These are phyloP conservation scores for Meloe dianella DNA, from an alignment of 2,888 invertebrate genomes.

Conservation along the genomic window DNA sequence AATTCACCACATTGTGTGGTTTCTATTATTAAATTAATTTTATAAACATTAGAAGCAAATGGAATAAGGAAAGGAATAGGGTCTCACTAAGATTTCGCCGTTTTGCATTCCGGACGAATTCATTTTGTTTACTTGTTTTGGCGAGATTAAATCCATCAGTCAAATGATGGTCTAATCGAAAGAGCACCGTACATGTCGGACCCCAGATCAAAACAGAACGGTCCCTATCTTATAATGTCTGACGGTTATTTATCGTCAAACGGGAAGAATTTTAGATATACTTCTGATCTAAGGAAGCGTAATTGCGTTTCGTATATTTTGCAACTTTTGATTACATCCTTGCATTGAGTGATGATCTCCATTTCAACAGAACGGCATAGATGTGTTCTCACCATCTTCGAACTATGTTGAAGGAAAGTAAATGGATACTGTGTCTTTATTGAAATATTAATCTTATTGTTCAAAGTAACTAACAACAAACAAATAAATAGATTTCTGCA, in stretches of 20 bases:
- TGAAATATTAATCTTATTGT: not conserved
- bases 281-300: slow-evolving; percentile 39
- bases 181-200: not conserved
- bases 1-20: not conserved
- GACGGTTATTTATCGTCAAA: slow-evolving; percentile 37
- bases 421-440: not conserved
- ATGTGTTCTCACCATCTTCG: not conserved
- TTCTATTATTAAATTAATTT: not conserved
- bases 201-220: slow-evolving; percentile 17
- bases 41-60: too few relatives aligned
- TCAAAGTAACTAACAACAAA: too few relatives aligned
- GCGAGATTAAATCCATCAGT: slow-evolving; percentile 42
- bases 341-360: not conserved
- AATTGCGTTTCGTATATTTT: slow-evolving; percentile 51
- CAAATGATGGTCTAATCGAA: slow-evolving; percentile 40
- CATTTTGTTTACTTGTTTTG: slow-evolving; percentile 37
- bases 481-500: too few relatives aligned
- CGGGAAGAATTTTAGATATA: slow-evolving; percentile 37
- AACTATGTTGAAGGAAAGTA: not conserved
- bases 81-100: not conserved
- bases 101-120: slow-evolving; percentile 1
- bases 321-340: slow-evolving; percentile 32
- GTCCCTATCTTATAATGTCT: slow-evolving; percentile 9
- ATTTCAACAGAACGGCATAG: not conserved
- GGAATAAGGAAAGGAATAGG: not conserved